Evolutionary conservation across 2,797 vertebrate species (phyloP), one percentile per base, ranked within the genome.

Genomic region (Lophius americanus): DNA sequence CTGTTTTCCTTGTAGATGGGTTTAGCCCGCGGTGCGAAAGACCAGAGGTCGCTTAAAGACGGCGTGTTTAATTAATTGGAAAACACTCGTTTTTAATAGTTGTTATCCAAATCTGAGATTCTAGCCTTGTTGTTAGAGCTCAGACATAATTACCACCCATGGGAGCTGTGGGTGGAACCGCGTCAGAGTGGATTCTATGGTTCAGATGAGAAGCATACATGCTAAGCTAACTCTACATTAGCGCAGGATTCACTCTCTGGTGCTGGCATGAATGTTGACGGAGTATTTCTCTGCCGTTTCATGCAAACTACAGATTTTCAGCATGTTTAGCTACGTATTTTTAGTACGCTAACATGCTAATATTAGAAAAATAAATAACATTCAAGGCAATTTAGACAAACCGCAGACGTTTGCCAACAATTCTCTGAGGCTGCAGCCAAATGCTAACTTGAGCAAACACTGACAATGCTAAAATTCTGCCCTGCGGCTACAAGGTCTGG

Each of bases 11-110:
- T 91, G 85, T 93, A 89, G 95, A 96, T 95, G 93, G 95, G 92
- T 92, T 90, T 49, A 87, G 94, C 94, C 95, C 93, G 88, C 93
- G 90, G 95, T 94, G 92, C 95, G 92, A 92, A 93, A 92, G 94
- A 95, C 95, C 95, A 95, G 92, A 94, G 95, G 95, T 95, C 93
- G 94, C 94, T 92, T 91, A 90, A 89, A 92, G 84, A 89, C 94
- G 93, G 90, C 95, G 93, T 96, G 95, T 96, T 95, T 97, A 96
- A 96, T 97, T 96, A 96, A 97, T 96, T 95, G 94, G 94, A 96
- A 96, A 95, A 93, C 92, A 93, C 92, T 96, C 93, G 23, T 90
- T 92, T 96, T 96, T 95, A 95, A 85, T 82, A 63, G 81, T 79
- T 77, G 73, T 84, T 78, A 84, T 81, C 74, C 48, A 64, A 82